These are phyloP conservation scores for Chloroclysta siterata DNA, from an alignment of 2,888 invertebrate species.

Conservation along the genomic window DNA sequence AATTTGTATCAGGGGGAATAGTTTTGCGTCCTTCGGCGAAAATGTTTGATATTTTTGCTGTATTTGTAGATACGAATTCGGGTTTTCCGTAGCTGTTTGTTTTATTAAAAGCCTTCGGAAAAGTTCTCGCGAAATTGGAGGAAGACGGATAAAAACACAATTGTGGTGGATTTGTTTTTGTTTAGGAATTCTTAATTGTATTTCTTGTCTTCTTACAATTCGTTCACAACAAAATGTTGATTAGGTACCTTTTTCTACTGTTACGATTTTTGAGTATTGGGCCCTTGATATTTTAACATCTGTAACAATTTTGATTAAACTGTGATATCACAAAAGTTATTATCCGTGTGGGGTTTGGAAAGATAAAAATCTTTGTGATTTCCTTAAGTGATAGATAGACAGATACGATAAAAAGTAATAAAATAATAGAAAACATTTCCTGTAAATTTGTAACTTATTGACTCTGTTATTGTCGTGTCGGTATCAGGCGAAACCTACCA, in stretches of 20 bases:
- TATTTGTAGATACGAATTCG: conserved; percentile 44
- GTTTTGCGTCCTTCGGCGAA: conserved; percentile 55
- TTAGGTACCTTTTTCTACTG: too few relatives aligned
- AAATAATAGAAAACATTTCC: too few relatives aligned
- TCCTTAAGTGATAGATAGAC: too few relatives aligned
- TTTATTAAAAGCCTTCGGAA: conserved; percentile 40
- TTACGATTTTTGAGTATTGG: too few relatives aligned
- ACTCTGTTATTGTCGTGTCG: neutral
- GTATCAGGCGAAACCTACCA: neutral
- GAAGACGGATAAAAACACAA: conserved; percentile 24
- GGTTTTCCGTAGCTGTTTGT: conserved; percentile 39
- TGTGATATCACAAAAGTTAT: too few relatives aligned
- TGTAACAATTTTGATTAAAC: too few relatives aligned
- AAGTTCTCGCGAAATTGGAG: conserved; percentile 36
- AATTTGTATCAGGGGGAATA: conserved; percentile 67
- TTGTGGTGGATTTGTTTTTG: conserved; percentile 24
- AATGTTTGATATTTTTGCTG: conserved; percentile 62
- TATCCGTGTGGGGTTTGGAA: too few relatives aligned
- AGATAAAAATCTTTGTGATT: too few relatives aligned
- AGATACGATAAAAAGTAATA: too few relatives aligned
- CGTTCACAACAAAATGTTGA: too few relatives aligned
- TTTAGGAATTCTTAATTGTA: conserved; percentile 3
- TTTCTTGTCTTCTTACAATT: neutral
- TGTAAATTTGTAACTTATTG: too few relatives aligned
- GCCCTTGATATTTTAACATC: too few relatives aligned